Evolutionary conservation across 2,888 invertebrate species (phyloP).

Genomic region (Cephus pulcher): DNA sequence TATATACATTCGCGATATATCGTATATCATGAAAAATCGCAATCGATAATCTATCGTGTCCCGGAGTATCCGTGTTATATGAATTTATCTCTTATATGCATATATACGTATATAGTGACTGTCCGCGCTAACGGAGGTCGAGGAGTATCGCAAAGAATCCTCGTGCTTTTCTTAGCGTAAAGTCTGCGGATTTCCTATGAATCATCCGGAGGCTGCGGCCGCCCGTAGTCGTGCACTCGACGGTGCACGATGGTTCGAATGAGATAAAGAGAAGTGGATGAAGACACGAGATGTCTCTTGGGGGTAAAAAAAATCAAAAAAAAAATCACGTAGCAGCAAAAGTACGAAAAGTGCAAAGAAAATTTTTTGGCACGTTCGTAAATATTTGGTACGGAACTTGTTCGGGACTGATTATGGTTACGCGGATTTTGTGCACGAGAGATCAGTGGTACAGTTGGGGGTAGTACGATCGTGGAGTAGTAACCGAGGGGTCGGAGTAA

Average conservation of each 20-base stretch:
- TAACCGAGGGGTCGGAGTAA: background rate
- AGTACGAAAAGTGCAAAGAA: too few species aligned
- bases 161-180: conserved; percentile 4
- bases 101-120: too few species aligned
- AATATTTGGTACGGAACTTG: background rate
- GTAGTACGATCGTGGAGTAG: background rate
- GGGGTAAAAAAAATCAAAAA: background rate
- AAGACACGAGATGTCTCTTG: background rate
- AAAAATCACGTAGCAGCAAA: background rate
- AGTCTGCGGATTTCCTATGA: background rate
- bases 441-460: background rate
- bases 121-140: too few species aligned
- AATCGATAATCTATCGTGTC: background rate
- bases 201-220: background rate
- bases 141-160: background rate
- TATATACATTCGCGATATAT: background rate
- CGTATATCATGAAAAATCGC: background rate
- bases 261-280: background rate
- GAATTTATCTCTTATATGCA: background rate
- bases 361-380: too few species aligned
- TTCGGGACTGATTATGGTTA: background rate
- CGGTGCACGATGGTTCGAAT: background rate
- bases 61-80: background rate
- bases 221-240: background rate
- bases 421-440: background rate